Conservation (phyloP, 1,140 invertebrate genomes). For the Yoshiicerus persimilis region DNA sequence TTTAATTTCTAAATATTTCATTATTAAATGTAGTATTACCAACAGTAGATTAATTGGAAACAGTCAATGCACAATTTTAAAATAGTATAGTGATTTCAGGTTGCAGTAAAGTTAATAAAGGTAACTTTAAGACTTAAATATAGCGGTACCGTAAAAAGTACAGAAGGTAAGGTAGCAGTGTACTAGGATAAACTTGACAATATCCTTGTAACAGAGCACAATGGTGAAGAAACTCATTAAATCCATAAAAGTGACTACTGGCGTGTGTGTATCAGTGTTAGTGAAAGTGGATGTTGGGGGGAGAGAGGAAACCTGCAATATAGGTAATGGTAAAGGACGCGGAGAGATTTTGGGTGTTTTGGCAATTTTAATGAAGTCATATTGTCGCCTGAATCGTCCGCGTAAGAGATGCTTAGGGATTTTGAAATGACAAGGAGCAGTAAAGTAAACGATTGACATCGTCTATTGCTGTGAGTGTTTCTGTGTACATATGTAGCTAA, state of each 20-base stretch:
- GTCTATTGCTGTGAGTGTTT: neutral
- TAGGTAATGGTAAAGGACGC: neutral
- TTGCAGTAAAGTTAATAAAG: neutral
- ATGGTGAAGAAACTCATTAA: neutral
- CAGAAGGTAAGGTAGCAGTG: neutral
- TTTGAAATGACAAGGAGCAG: neutral
- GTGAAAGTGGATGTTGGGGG: neutral
- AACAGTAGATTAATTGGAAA: no score
- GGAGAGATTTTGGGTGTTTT: neutral
- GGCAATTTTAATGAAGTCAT: constrained; percentile 17
- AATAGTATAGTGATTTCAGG: no score
- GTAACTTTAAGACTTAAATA: neutral
- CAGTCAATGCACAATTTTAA: no score
- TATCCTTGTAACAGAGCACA: neutral
- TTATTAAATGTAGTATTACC: no score
- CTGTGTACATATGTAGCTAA: neutral
- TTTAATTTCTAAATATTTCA: no score
- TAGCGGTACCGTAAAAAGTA: neutral
- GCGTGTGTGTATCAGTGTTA: neutral
- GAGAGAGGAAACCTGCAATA: neutral
- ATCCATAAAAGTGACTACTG: neutral
- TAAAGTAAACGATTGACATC: neutral
- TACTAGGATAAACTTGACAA: neutral
- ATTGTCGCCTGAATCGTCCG: neutral
- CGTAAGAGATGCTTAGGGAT: constrained; percentile 14